Percentiles rank a stretch among this genome's conserved stretches.
Evolutionary conservation across 2,113 vertebrate species (phyloP).

Genomic region (Rhizomys pruinosus): DNA sequence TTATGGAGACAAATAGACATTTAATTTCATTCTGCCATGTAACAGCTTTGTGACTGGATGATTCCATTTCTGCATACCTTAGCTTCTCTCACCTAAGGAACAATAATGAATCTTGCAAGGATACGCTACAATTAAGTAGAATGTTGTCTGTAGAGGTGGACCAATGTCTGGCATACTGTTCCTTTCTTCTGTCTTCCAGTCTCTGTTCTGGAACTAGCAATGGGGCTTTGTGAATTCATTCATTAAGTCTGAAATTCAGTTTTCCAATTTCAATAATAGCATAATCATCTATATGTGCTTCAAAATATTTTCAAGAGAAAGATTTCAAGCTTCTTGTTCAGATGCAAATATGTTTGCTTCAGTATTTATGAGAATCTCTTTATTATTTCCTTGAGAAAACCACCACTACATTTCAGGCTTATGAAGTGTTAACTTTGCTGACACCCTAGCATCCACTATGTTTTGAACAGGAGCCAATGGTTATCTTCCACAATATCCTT

Average conservation of each 20-base stretch:
- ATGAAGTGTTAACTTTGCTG: background rate
- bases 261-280: background rate
- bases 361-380: background rate
- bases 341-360: background rate
- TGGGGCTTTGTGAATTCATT: background rate
- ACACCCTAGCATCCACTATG: background rate
- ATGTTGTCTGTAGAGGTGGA: background rate
- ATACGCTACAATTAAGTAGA: background rate
- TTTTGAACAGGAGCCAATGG: background rate
- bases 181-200: background rate
- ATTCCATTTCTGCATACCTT: background rate
- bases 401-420: background rate
- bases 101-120: background rate
- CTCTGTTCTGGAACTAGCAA: background rate
- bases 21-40: background rate
- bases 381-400: conserved; percentile 10
- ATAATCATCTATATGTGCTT: background rate
- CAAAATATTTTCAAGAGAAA: background rate
- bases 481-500: background rate
- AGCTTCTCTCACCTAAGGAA: background rate
- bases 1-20: background rate
- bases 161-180: background rate
- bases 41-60: background rate
- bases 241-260: background rate
- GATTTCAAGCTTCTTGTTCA: background rate